phyloP scores from a whole-genome alignment of 1,140 invertebrate species.

The Rhagoletis zephyria region DNA sequence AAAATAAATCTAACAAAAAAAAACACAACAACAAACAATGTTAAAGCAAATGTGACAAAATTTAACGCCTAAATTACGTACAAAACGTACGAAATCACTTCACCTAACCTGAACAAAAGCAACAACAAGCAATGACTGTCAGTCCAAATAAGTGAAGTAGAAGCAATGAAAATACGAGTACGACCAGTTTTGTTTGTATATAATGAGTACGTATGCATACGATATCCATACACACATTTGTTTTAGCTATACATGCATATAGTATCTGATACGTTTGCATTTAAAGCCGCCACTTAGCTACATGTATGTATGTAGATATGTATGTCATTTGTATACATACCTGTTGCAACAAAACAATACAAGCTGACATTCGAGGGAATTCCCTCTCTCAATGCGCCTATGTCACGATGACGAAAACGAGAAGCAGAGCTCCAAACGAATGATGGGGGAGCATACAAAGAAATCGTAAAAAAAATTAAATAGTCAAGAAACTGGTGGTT shows the following conservation, averaged over 20 bases:
- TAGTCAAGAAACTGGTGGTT: no score
- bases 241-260: no score
- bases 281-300: not conserved
- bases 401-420: not conserved
- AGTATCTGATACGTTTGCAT: not conserved
- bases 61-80: slow-evolving; percentile 4
- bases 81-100: not conserved
- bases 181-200: not conserved
- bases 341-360: not conserved
- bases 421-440: not conserved
- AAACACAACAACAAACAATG: not conserved
- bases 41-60: not conserved
- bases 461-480: no score
- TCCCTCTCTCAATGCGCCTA: slow-evolving; percentile 23
- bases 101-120: not conserved
- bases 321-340: not conserved
- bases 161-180: not conserved
- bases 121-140: not conserved
- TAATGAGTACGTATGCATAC: no score
- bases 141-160: not conserved
- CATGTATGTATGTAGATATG: not conserved
- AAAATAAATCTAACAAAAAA: not conserved
- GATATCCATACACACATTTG: no score
- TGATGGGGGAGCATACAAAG: no score
- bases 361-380: slow-evolving; percentile 13